phyloP scores from a whole-genome alignment of 2,888 invertebrate species.

The Chrysolina americana region DNA sequence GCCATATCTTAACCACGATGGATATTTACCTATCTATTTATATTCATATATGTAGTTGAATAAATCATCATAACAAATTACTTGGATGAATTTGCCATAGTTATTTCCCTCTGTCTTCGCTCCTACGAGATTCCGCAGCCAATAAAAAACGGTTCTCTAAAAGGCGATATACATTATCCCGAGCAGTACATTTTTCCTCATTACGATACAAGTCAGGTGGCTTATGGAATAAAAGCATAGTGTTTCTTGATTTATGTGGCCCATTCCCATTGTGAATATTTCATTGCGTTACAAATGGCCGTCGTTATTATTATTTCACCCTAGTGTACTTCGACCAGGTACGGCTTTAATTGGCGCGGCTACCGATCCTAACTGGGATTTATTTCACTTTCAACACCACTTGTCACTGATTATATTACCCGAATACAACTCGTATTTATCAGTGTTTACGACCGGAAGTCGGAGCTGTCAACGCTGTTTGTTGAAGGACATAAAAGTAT shows the following conservation, averaged over 20 bases:
- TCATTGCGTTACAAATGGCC: slow-evolving; percentile 65
- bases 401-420: slow-evolving; percentile 64
- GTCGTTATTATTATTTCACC: slow-evolving; percentile 66
- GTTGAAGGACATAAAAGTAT: slow-evolving; percentile 38
- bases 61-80: no score
- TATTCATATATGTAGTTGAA: no score
- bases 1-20: no score
- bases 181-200: slow-evolving; percentile 37
- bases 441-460: slow-evolving; percentile 56
- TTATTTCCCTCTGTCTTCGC: background rate
- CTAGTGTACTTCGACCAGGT: slow-evolving; percentile 59
- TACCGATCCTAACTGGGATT: slow-evolving; percentile 63
- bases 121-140: background rate
- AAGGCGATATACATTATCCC: slow-evolving; percentile 22
- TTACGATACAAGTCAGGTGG: slow-evolving; percentile 50
- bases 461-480: slow-evolving; percentile 53
- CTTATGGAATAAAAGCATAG: slow-evolving; percentile 51
- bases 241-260: slow-evolving; percentile 57
- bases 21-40: no score
- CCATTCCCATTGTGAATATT: slow-evolving; percentile 60
- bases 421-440: slow-evolving; percentile 59
- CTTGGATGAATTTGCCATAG: no score
- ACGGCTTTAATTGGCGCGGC: slow-evolving; percentile 65
- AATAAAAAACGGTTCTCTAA: slow-evolving; percentile 13
- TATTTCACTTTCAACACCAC: slow-evolving; percentile 64